phyloP scores from a whole-genome alignment of 1,140 invertebrate species.

The Drosophila setifemur region DNA sequence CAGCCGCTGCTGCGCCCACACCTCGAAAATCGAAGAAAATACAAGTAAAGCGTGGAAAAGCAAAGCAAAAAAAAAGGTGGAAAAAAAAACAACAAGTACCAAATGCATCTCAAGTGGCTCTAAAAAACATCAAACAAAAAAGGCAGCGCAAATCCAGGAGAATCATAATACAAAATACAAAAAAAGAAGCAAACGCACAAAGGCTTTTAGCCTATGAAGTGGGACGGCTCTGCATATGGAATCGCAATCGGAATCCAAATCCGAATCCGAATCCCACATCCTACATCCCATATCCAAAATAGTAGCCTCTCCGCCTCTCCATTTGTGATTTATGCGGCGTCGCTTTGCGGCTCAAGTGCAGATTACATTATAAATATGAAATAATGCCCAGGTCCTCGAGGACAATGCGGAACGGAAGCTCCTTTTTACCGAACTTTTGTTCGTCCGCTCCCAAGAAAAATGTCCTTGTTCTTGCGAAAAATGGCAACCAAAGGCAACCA shows the following conservation, averaged over 20 bases:
- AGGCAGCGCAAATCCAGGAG: conserved; percentile 23
- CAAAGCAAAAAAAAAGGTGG: not conserved
- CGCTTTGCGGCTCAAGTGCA: conserved; percentile 75
- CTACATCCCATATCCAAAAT: too few species aligned
- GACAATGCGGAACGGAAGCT: conserved; percentile 70
- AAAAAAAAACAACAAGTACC: conserved; percentile 3
- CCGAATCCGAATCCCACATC: not conserved
- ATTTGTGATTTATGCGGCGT: conserved; percentile 69
- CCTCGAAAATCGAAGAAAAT: not conserved
- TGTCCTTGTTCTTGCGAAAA: conserved; percentile 7
- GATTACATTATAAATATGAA: conserved; percentile 80
- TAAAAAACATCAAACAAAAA: conserved; percentile 70
- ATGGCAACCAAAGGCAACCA: conserved; percentile 9
- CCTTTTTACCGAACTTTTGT: conserved; percentile 42
- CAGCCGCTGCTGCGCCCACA: not conserved
- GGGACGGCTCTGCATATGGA: conserved; percentile 48
- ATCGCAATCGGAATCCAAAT: conserved; percentile 23
- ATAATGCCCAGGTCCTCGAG: conserved; percentile 69
- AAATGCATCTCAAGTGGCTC: conserved; percentile 74
- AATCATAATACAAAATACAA: too few species aligned
- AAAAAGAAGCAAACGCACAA: conserved; percentile 8
- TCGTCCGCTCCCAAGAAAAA: too few species aligned
- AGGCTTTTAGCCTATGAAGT: conserved; percentile 74
- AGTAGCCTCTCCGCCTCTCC: conserved; percentile 15
- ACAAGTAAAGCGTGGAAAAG: not conserved